These are phyloP conservation scores for Heterohyrax brucei DNA, from an alignment of 2,797 vertebrate genomes.

Conservation along the genomic window DNA sequence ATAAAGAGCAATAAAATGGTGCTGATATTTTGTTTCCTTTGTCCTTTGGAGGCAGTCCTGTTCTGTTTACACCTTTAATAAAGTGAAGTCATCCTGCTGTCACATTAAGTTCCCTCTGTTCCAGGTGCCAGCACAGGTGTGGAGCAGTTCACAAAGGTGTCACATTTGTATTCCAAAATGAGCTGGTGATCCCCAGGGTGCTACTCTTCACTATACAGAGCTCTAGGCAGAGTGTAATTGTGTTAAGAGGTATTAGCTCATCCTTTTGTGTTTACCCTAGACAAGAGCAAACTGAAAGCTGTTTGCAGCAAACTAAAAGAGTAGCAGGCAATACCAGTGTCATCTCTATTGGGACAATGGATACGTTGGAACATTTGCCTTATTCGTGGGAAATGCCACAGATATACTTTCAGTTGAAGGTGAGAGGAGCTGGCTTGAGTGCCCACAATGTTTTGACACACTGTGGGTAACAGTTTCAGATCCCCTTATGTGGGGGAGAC, in stretches of 20 bases:
- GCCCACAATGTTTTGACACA: fast-evolving
- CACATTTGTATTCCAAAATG: not conserved
- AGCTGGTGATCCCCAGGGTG: not conserved
- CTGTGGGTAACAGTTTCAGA: not conserved
- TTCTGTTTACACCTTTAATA: not conserved
- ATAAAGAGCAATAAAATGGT: not conserved
- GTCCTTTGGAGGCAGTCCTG: not conserved
- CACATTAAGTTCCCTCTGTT: not conserved
- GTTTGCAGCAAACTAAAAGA: slow-evolving; percentile 8
- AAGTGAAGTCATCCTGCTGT: not conserved
- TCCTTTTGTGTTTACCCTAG: slow-evolving; percentile 28
- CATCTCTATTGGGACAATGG: not conserved
- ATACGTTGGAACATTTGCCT: not conserved
- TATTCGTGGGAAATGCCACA: not conserved
- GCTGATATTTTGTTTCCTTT: not conserved
- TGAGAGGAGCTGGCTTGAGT: not conserved
- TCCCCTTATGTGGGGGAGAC: not conserved
- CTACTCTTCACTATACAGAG: not conserved
- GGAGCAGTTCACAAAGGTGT: not conserved
- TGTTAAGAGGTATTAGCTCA: not conserved
- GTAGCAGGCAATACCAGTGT: not conserved
- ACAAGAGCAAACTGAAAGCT: not conserved
- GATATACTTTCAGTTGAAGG: not conserved
- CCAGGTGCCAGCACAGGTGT: not conserved
- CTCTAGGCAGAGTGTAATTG: not conserved